A percentile compares a stretch with the other conserved stretches of the same genome.
Conservation (phyloP, 1,140 invertebrate genomes). For the Habropoda laboriosa region DNA sequence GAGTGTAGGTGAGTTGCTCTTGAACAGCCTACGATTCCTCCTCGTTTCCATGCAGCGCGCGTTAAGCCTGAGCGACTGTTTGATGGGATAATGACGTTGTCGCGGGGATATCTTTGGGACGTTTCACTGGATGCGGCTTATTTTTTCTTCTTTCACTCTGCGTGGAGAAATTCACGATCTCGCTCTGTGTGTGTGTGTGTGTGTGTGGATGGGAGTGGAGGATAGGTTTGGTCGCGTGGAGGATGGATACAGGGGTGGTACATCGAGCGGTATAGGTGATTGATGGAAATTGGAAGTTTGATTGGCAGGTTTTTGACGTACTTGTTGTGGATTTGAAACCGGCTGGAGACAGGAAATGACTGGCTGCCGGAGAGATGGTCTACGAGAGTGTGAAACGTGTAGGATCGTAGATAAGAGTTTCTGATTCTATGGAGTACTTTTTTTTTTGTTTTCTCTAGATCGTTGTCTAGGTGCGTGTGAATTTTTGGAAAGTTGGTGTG, state of each 20-base stretch:
- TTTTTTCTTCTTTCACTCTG: too few species aligned
- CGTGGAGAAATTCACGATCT: background rate
- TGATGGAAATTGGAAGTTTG: conserved; percentile 38
- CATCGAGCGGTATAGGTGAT: conserved; percentile 27
- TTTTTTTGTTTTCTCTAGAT: background rate
- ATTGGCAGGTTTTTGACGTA: conserved; percentile 34
- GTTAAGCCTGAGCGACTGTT: background rate
- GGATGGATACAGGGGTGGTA: background rate
- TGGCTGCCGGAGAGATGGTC: background rate
- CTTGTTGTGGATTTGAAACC: conserved; percentile 9
- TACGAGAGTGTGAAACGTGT: background rate
- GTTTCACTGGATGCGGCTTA: background rate
- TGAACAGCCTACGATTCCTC: background rate
- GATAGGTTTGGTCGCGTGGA: background rate
- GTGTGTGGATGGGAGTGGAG: too few species aligned
- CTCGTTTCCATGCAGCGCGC: background rate
- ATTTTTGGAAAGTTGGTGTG: too few species aligned
- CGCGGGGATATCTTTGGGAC: background rate
- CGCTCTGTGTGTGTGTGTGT: too few species aligned
- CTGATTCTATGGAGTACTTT: background rate
- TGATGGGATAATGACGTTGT: conserved; percentile 27
- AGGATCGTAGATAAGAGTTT: background rate
- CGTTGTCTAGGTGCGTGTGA: too few species aligned
- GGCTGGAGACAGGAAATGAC: conserved; percentile 5
- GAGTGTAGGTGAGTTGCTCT: too few species aligned